Conservation (phyloP, 23 tunicate genomes). For the Corella eumyota region DNA sequence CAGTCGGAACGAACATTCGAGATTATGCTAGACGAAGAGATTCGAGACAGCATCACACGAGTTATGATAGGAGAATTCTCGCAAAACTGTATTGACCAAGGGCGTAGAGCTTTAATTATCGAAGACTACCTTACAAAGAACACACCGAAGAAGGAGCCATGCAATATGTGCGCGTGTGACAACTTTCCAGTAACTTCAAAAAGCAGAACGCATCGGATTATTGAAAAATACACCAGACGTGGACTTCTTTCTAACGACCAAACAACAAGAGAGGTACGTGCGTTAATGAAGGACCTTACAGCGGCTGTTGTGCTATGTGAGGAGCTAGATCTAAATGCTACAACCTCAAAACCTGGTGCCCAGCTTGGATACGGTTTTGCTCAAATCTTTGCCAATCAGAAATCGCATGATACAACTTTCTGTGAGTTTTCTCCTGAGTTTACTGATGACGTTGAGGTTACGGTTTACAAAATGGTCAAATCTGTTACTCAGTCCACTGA, state of each 20-base stretch:
- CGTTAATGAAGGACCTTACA: slow-evolving; percentile 10
- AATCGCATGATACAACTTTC: background rate
- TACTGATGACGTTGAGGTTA: too few relatives aligned
- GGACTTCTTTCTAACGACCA: too few relatives aligned
- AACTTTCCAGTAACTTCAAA: too few relatives aligned
- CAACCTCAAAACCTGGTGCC: slow-evolving; percentile 2
- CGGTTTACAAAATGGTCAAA: too few relatives aligned
- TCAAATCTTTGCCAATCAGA: background rate
- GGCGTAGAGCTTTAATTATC: slow-evolving; percentile 25
- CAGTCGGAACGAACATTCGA: slow-evolving; percentile 29
- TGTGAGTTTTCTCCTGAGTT: background rate
- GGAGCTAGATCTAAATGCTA: slow-evolving; percentile 5
- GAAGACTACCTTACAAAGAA: slow-evolving; percentile 22
- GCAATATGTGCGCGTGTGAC: too few relatives aligned
- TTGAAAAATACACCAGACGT: too few relatives aligned
- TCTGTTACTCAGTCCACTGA: too few relatives aligned
- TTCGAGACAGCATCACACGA: slow-evolving; percentile 4
- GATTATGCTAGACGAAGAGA: slow-evolving; percentile 4
- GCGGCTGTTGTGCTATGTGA: slow-evolving; percentile 20
- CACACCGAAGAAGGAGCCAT: background rate
- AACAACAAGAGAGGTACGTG: too few relatives aligned
- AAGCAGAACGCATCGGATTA: too few relatives aligned
- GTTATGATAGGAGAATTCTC: slow-evolving; percentile 17
- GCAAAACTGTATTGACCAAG: slow-evolving; percentile 16
- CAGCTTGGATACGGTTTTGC: background rate